Evolutionary conservation across 2,113 vertebrate species (phyloP).

Genomic region (Cacatua alba): DNA sequence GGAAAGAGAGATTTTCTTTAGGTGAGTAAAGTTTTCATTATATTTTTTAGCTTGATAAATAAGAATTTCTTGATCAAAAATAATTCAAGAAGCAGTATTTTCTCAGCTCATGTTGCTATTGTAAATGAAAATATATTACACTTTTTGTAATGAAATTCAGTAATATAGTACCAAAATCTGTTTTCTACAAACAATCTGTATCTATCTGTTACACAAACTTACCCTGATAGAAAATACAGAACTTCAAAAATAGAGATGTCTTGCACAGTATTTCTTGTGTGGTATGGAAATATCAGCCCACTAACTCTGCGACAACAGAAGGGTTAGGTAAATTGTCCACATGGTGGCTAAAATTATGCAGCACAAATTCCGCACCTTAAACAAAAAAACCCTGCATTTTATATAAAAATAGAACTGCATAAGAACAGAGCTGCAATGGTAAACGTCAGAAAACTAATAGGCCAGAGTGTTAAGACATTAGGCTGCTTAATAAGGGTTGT

Average conservation of each 20-base stretch:
- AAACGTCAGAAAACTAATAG: constrained; percentile 4
- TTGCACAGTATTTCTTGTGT: background rate
- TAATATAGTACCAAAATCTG: background rate
- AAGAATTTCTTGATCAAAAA: background rate
- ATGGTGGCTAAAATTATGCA: background rate
- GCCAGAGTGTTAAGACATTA: background rate
- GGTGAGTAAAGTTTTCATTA: background rate
- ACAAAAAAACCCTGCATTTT: background rate
- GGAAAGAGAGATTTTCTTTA: background rate
- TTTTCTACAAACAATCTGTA: background rate
- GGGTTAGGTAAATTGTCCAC: background rate
- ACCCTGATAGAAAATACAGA: background rate
- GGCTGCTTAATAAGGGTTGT: background rate
- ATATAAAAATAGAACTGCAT: background rate
- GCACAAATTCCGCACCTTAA: background rate
- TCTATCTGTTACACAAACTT: background rate
- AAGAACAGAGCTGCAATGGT: background rate
- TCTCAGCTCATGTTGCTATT: background rate
- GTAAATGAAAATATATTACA: background rate
- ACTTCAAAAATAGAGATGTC: background rate
- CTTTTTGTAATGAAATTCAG: background rate
- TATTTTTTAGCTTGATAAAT: background rate
- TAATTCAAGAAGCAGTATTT: background rate
- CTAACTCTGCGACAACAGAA: background rate
- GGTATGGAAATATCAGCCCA: background rate